These are phyloP conservation scores for Paedocypris sp. DNA, from an alignment of 2,113 vertebrate genomes.

Conservation along the genomic window DNA sequence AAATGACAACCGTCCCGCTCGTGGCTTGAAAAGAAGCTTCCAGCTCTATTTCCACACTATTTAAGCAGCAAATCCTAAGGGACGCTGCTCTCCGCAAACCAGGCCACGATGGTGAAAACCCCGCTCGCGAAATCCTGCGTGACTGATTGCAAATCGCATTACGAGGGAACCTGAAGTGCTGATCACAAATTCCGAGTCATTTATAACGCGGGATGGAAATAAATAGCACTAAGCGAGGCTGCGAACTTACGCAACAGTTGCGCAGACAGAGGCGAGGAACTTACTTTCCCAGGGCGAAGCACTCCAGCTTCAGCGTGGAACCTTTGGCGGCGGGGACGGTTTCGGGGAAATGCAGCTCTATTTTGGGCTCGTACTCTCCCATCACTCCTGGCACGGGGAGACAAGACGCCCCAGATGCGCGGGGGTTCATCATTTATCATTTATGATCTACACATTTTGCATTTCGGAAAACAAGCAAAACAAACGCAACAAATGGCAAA, in stretches of 20 bases:
- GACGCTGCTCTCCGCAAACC: slow-evolving; percentile 18
- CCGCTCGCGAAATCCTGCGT: slow-evolving; percentile 5
- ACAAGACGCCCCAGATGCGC: slow-evolving; percentile 42
- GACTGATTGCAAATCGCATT: slow-evolving; percentile 24
- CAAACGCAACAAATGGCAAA: slow-evolving; percentile 29
- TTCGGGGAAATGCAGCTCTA: slow-evolving; percentile 93
- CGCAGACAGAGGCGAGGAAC: slow-evolving; percentile 42
- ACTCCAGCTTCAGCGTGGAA: slow-evolving; percentile 81
- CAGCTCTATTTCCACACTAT: slow-evolving; percentile 23
- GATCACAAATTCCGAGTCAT: slow-evolving; percentile 14
- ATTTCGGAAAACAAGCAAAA: slow-evolving; percentile 34
- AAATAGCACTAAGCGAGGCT: not conserved
- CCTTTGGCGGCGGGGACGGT: slow-evolving; percentile 82
- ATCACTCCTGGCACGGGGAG: slow-evolving; percentile 70
- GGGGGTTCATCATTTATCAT: slow-evolving; percentile 43
- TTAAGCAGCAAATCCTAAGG: slow-evolving; percentile 23
- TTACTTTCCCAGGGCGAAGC: slow-evolving; percentile 95
- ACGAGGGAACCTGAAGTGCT: slow-evolving; percentile 21
- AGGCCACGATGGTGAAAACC: slow-evolving; percentile 14
- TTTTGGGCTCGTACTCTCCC: slow-evolving; percentile 97
- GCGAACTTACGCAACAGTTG: slow-evolving; percentile 9
- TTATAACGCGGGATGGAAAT: slow-evolving; percentile 14
- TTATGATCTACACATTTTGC: slow-evolving; percentile 34
- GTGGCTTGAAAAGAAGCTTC: not conserved
- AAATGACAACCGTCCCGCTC: slow-evolving; percentile 18